Base-by-base conservation (phyloP, 2,113 vertebrate genomes). In the Hydrolagus affinis region DNA sequence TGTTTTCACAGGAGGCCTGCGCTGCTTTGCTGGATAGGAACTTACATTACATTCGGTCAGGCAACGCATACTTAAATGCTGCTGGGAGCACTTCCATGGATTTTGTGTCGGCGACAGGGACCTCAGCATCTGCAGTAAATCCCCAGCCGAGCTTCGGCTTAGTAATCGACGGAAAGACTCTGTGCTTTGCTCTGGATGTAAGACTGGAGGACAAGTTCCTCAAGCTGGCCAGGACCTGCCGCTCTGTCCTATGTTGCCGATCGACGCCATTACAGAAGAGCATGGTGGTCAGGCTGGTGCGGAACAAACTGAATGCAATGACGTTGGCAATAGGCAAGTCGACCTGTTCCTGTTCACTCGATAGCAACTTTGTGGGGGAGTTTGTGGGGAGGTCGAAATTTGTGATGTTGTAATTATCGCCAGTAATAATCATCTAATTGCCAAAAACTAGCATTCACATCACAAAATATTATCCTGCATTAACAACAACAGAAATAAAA, bases 201-300 rank as follows among this genome's bases (percentile, higher is more conserved):
- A 92, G 86, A 19, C 90, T 99, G 86, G 96, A 98, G 90, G 96
- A 98, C 72, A 96, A 94, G 89, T 99, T 99, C 86, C 94, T 99
- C 87, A 92, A 93, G 0, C 90, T 99, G 0, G 96, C 97, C 1
- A 92, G 92, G 72, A 95, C 90, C 87, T 99, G 97, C 88, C 94
- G 93, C 8, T 95, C 96, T 0, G 97, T 99, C 10, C 93, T 99
- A 0, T 99, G 98, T 90, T 99, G 97, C 87, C 94, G 98, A 2
- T 96, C 96, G 10, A 98, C 97, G 0, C 98, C 98, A 0, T 91
- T 98, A 85, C 98, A 99, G 92, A 99, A 99, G 91, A 98, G 97
- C 91, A 97, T 96, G 96, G 97, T 99, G 87, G 97, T 99, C 86
- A 96, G 96, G 89, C 93, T 99, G 86, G 96, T 99, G 89, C 94